Conservation (phyloP, 1,140 invertebrate genomes). For the Nephotettix cincticeps region DNA sequence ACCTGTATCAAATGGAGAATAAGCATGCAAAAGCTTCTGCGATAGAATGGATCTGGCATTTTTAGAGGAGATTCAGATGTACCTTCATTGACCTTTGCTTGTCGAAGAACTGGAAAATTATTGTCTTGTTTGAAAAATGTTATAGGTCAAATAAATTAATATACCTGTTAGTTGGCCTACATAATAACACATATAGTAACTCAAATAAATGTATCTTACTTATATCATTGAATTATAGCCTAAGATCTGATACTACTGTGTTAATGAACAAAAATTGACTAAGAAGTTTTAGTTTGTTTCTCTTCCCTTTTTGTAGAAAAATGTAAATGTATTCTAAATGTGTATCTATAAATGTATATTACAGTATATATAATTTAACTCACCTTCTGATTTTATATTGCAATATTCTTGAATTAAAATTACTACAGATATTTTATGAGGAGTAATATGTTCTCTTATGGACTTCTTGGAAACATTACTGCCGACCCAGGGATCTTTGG, state of each 20-base stretch:
- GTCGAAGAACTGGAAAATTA: background rate
- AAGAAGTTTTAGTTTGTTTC: background rate
- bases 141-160: no score
- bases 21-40: conserved; percentile 59
- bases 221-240: background rate
- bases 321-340: no score
- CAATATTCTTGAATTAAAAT: conserved; percentile 56
- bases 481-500: background rate
- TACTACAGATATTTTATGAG: conserved; percentile 56
- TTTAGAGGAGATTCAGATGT: conserved; percentile 42
- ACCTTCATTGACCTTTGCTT: conserved; percentile 32
- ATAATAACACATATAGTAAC: background rate
- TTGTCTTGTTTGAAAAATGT: background rate
- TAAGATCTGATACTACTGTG: background rate
- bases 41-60: conserved; percentile 31
- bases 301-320: no score
- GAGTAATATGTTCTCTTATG: conserved; percentile 53
- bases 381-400: conserved; percentile 51
- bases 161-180: background rate
- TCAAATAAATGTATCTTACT: background rate
- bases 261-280: background rate
- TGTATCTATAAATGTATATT: no score
- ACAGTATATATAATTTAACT: no score
- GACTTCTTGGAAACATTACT: background rate
- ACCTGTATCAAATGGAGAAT: conserved; percentile 63